phyloP scores from a whole-genome alignment of 2,113 vertebrate species.

The Glareola pratincola region DNA sequence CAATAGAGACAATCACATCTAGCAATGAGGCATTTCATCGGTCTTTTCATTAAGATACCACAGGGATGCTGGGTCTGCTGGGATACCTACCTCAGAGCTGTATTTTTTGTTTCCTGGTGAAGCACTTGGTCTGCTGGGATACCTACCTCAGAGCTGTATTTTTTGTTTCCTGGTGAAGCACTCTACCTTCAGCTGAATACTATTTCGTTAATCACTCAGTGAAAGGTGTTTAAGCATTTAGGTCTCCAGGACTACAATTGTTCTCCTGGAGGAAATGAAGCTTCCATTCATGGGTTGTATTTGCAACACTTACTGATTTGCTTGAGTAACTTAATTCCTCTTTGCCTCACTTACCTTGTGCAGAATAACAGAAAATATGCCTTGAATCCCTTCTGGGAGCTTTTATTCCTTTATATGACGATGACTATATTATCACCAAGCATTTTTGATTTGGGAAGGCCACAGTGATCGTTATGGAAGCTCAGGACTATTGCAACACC shows the following conservation, averaged over 20 bases:
- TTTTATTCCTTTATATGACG: not conserved
- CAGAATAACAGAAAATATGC: not conserved
- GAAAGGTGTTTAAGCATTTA: not conserved
- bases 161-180: not conserved
- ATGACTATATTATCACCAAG: not conserved
- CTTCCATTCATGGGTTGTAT: not conserved
- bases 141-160: not conserved
- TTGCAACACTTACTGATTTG: not conserved
- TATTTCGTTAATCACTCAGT: not conserved
- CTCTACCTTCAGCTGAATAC: not conserved
- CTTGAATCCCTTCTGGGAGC: not conserved
- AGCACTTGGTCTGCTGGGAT: not conserved
- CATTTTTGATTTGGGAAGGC: not conserved
- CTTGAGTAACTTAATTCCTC: not conserved
- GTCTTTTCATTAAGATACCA: not conserved
- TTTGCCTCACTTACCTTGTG: not conserved
- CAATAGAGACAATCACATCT: not conserved
- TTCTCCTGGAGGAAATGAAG: not conserved
- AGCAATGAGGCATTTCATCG: not conserved
- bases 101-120: not conserved
- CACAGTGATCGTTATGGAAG: not conserved
- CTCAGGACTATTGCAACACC: not conserved
- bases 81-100: not conserved
- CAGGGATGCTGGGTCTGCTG: too few species aligned
- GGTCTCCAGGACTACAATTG: not conserved